Evolutionary conservation across 2,113 vertebrate genomes (phyloP).

Genomic region (Patagioenas fasciata): DNA sequence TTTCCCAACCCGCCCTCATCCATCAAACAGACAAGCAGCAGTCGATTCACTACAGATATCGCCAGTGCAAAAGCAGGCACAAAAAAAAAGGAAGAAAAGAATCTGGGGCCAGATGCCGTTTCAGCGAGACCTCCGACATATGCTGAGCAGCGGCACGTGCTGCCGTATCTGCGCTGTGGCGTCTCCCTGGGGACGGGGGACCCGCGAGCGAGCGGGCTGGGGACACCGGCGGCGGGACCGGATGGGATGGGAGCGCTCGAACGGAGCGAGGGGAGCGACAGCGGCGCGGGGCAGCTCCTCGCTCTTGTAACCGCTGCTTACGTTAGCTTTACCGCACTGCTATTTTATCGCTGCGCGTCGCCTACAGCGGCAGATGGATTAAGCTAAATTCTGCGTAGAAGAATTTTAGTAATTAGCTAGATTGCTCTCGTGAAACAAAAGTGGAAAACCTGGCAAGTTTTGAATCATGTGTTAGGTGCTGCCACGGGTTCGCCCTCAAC

Average conservation of each 20-base stretch:
- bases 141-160: neutral
- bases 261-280: neutral
- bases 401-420: neutral
- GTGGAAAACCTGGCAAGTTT: neutral
- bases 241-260: accelerated
- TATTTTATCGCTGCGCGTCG: neutral
- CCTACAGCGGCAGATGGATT: neutral
- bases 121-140: neutral
- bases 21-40: neutral
- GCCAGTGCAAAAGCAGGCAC: neutral
- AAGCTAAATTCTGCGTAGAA: neutral
- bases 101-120: neutral
- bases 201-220: neutral
- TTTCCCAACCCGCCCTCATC: neutral
- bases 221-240: neutral
- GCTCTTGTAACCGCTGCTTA: neutral
- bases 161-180: neutral
- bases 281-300: neutral
- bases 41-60: neutral
- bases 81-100: neutral
- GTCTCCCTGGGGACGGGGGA: neutral
- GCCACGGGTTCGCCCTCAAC: neutral
- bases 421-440: neutral
- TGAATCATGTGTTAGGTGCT: neutral
- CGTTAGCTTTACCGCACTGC: too few relatives aligned